Base-by-base conservation (phyloP, 2,888 invertebrate species). In the Callyntrura guangdongensis region DNA sequence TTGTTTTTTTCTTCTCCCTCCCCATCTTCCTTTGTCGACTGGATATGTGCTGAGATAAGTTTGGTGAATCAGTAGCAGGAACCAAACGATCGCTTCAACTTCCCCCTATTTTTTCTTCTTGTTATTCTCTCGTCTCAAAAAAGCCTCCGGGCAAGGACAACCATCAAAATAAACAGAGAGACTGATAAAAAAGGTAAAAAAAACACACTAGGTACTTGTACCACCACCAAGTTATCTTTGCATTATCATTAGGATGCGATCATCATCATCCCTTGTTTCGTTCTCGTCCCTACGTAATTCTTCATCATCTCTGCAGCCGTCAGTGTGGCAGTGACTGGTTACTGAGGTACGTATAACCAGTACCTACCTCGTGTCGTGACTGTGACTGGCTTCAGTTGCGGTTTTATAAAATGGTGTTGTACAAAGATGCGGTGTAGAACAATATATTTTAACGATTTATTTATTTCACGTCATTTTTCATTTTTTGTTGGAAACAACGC, bases 101-200 rank as follows among this genome's bases (percentile, higher is more conserved):
- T 17, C 17, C 36, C 36, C 2, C 36, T n/a, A 4, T 17, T 25
- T 61, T 8, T 47, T 47, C 27, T 9, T 47, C 47, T 74, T 74
- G 20, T 72, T 72, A 49, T 56, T 45, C 84, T 22, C 56, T 53
- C 69, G n/a, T 49, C 20, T 12, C 3, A 77, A n/a, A 89, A 72
- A 89, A 79, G 85, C 89, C 89, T 79, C 79, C 67, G 85, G 89
- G 89, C 89, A 89, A 89, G 89, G 89, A 89, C 89, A 89, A 69
- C 77, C 74, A 74, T 27, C 56, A 49, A 27, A 72, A 22, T 45
- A 72, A 72, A 72, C 36, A 72, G 12, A n/a, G n/a, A 67, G 64
- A 47, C 20, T 45, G 36, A 27, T 59, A 81, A n/a, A 36, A 56
- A 56, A 56, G 27, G 79, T 59, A 79, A 59, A 47, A 47, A 47